Evolutionary conservation across 1,140 invertebrate species (phyloP).

Genomic region (Euglossa dilemma): DNA sequence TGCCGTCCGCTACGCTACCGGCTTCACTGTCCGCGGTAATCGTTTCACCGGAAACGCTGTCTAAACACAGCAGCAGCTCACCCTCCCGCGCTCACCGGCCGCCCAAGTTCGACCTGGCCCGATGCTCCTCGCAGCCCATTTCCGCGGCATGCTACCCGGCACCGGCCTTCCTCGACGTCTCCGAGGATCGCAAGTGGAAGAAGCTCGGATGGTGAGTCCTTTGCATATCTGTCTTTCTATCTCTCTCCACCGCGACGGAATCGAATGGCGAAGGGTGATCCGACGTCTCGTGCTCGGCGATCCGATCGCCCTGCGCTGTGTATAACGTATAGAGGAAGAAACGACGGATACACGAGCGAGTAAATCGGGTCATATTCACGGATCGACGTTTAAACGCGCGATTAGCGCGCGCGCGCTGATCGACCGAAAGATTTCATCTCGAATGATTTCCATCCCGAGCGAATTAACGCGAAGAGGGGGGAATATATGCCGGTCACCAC

Average conservation of each 20-base stretch:
- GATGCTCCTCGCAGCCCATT: constrained; percentile 77
- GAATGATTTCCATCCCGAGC: constrained; percentile 19
- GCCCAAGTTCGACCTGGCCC: constrained; percentile 77
- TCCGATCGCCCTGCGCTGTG: rapidly evolving
- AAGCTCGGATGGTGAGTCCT: constrained; percentile 78
- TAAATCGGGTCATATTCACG: constrained; percentile 8
- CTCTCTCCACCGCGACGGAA: too few relatives aligned
- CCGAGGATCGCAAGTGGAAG: constrained; percentile 76
- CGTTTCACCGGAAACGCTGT: constrained; percentile 88
- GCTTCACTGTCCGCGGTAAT: constrained; percentile 88
- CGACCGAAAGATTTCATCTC: constrained; percentile 29
- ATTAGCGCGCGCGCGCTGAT: not conserved
- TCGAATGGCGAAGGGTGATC: too few relatives aligned
- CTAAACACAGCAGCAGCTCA: constrained; percentile 84
- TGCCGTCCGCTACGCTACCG: constrained; percentile 84
- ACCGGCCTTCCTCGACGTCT: constrained; percentile 78
- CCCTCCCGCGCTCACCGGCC: constrained; percentile 74
- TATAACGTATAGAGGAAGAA: not conserved
- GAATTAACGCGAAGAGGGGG: constrained; percentile 27
- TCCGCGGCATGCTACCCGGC: constrained; percentile 79
- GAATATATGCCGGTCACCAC: constrained; percentile 60
- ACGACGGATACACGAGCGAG: too few relatives aligned
- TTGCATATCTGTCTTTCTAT: too few relatives aligned
- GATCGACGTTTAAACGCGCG: not conserved
- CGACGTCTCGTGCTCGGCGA: too few relatives aligned